These are phyloP conservation scores for Aphelenchoides bicaudatus DNA, from an alignment of 2,888 invertebrate genomes.

Conservation along the genomic window DNA sequence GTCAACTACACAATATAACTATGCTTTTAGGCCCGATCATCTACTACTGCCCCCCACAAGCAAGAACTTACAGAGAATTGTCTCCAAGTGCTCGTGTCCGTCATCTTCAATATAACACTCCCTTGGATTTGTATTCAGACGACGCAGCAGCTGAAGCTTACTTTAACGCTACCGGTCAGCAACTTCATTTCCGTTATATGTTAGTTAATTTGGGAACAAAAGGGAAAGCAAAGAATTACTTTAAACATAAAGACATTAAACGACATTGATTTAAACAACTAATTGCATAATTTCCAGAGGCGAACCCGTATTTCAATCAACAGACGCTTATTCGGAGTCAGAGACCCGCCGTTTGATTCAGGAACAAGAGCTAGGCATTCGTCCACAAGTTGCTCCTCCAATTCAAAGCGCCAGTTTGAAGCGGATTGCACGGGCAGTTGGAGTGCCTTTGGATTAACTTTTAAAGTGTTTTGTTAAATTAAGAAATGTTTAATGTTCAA, in stretches of 20 bases:
- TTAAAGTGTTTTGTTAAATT: too few species aligned
- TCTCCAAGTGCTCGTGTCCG: conserved; percentile 39
- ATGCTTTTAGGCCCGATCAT: conserved; percentile 22
- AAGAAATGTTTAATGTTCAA: too few species aligned
- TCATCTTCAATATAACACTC: conserved; percentile 59
- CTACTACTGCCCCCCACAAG: conserved; percentile 24
- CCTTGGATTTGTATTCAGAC: conserved; percentile 52
- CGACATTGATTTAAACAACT: too few species aligned
- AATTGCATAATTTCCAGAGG: conserved; percentile 21
- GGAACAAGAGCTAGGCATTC: conserved; percentile 30
- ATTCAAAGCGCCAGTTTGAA: conserved; percentile 48
- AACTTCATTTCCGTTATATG: conserved; percentile 23
- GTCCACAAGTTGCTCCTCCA: conserved; percentile 33
- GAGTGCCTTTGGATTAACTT: conserved; percentile 33
- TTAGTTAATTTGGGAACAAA: conserved; percentile 5
- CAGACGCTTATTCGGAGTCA: conserved; percentile 30
- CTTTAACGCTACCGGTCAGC: conserved; percentile 46
- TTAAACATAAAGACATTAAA: too few species aligned
- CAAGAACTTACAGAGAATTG: conserved; percentile 42
- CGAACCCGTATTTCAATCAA: conserved; percentile 10
- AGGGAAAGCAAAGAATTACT: background rate
- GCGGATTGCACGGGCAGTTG: conserved; percentile 44
- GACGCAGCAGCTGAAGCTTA: conserved; percentile 53
- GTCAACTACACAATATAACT: conserved; percentile 8
- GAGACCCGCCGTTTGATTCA: conserved; percentile 32